phyloP scores from a whole-genome alignment of 1,140 invertebrate genomes.

The Oscheius sp. region DNA sequence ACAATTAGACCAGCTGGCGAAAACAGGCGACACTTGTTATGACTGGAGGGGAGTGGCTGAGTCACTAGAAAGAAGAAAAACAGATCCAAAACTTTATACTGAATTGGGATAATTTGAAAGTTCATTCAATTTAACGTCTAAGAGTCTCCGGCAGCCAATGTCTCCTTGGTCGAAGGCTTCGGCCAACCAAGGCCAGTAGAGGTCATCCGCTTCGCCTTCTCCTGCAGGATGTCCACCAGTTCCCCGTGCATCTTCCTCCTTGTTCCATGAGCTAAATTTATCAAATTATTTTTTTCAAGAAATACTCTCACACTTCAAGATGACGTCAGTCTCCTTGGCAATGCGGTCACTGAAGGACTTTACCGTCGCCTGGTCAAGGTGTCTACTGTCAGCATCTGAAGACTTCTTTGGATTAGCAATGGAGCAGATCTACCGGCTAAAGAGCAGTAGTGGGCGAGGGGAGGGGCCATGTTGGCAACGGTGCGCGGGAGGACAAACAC shows the following conservation, averaged over 20 bases:
- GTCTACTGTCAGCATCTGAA: not conserved
- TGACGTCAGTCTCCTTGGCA: not conserved
- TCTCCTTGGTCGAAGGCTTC: no score
- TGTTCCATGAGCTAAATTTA: not conserved
- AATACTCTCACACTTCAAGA: not conserved
- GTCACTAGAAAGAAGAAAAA: no score
- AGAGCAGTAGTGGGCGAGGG: not conserved
- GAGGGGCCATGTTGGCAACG: not conserved
- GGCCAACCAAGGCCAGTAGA: no score
- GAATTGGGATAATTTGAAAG: no score
- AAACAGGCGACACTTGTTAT: no score
- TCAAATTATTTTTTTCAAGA: not conserved
- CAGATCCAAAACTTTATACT: no score
- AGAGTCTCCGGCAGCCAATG: no score
- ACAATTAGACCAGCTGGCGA: no score
- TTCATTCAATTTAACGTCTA: no score
- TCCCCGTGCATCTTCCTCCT: not conserved
- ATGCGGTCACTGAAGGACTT: not conserved
- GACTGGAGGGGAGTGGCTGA: no score
- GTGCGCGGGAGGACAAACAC: not conserved
- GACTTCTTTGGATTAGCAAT: no score
- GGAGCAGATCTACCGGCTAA: no score
- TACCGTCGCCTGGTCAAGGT: not conserved
- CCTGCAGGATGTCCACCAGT: constrained; percentile 3
- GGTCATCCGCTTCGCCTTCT: not conserved